phyloP scores from a whole-genome alignment of 2,888 invertebrate species.

The Ochropleura plecta region DNA sequence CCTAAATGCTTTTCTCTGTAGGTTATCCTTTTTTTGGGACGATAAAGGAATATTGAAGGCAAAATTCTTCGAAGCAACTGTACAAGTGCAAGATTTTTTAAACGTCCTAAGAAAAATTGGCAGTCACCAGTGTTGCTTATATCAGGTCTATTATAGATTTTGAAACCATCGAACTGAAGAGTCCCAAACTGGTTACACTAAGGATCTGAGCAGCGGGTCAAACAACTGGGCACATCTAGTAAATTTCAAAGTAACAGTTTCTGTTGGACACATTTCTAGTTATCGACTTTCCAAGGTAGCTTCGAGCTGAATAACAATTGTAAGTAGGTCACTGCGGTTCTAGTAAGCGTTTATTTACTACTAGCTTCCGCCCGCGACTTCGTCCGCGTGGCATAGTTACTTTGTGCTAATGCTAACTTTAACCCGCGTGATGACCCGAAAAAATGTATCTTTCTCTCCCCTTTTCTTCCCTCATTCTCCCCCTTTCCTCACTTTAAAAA shows the following conservation, averaged over 20 bases:
- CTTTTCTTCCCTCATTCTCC: no score
- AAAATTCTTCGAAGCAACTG: not conserved
- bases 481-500: no score
- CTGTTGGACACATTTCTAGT: constrained; percentile 15
- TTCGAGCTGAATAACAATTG: constrained; percentile 50
- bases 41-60: not conserved
- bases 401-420: no score
- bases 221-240: not conserved
- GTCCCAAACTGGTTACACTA: no score
- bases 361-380: no score
- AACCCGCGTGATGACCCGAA: no score
- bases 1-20: not conserved
- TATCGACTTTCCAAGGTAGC: constrained; percentile 41
- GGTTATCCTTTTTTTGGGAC: not conserved
- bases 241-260: constrained; percentile 22
- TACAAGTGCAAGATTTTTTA: not conserved
- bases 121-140: no score
- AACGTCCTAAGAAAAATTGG: not conserved
- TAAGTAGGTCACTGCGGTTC: constrained; percentile 54
- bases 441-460: no score
- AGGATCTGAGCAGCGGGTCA: no score
- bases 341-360: constrained; percentile 42
- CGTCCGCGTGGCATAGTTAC: no score
- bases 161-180: no score
- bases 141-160: no score